Evolutionary conservation across 2,888 invertebrate species (phyloP).

Genomic region (Lycaena phlaeas): DNA sequence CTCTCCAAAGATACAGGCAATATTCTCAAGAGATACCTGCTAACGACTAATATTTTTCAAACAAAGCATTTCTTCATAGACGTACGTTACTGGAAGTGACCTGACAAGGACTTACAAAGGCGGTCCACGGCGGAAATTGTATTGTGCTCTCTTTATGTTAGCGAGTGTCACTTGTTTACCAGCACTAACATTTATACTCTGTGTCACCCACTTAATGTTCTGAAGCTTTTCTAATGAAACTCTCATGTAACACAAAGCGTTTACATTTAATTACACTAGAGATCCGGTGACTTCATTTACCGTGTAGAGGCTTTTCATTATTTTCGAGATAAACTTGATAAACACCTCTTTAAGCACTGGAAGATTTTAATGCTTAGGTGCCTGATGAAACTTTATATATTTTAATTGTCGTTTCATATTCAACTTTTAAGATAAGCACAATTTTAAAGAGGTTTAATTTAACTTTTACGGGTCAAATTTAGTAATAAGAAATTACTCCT

Average conservation of each 20-base stretch:
- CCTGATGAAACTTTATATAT: too few species aligned
- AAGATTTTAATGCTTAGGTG: too few species aligned
- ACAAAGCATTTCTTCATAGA: constrained; percentile 22
- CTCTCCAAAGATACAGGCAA: background rate
- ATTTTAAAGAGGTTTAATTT: too few species aligned
- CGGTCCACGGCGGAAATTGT: constrained; percentile 53
- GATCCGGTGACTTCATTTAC: background rate
- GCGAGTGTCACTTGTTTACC: constrained; percentile 37
- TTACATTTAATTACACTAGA: constrained; percentile 7
- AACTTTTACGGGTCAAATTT: too few species aligned
- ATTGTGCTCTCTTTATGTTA: constrained; percentile 54
- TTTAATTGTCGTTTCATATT: too few species aligned
- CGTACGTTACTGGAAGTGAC: constrained; percentile 50
- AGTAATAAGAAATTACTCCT: too few species aligned
- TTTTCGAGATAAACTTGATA: too few species aligned
- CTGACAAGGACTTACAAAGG: constrained; percentile 60
- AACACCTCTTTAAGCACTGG: too few species aligned
- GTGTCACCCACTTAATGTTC: constrained; percentile 39
- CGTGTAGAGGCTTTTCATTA: background rate
- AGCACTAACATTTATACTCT: constrained; percentile 32
- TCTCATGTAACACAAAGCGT: constrained; percentile 8
- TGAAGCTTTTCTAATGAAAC: constrained; percentile 26
- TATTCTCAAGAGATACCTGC: background rate
- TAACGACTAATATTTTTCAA: constrained; percentile 4
- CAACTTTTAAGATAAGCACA: too few species aligned